Conservation (phyloP, 2,113 vertebrate genomes). For the Serinus canaria region DNA sequence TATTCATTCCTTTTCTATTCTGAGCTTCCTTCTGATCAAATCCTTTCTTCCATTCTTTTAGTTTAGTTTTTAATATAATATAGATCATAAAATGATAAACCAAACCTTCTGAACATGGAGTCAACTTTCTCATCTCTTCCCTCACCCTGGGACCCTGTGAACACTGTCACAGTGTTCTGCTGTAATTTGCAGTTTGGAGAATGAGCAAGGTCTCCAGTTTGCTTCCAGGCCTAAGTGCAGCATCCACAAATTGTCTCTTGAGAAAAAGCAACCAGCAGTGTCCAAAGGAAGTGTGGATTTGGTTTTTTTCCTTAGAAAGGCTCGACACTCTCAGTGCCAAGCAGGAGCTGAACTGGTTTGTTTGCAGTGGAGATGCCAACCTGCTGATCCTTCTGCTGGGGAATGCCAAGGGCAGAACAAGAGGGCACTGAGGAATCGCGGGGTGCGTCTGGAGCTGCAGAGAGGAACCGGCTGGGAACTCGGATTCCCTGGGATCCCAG, state of each 20-base stretch:
- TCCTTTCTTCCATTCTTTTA: too few relatives aligned
- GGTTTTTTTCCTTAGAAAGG: background rate
- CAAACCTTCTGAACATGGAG: too few relatives aligned
- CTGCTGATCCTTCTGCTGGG: background rate
- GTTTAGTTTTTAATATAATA: too few relatives aligned
- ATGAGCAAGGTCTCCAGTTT: background rate
- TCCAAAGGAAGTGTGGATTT: background rate
- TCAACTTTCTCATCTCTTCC: too few relatives aligned
- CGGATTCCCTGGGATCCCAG: background rate
- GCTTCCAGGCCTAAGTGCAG: background rate
- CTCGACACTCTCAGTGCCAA: background rate
- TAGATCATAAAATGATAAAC: too few relatives aligned
- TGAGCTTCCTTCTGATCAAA: too few relatives aligned
- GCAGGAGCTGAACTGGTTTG: background rate
- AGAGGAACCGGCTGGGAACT: background rate
- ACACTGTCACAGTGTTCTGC: background rate
- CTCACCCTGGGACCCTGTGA: too few relatives aligned
- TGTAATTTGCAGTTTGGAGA: background rate
- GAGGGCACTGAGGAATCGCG: background rate
- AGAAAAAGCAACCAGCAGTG: background rate
- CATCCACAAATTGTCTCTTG: background rate
- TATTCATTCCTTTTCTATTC: too few relatives aligned
- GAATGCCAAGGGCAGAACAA: slow-evolving; percentile 13
- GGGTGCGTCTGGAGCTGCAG: background rate
- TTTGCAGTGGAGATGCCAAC: background rate